A percentile compares a stretch with the other conserved stretches of the same genome.
These are phyloP conservation scores for Drosophila sucinea DNA, from an alignment of 1,140 invertebrate species.

Conservation along the genomic window DNA sequence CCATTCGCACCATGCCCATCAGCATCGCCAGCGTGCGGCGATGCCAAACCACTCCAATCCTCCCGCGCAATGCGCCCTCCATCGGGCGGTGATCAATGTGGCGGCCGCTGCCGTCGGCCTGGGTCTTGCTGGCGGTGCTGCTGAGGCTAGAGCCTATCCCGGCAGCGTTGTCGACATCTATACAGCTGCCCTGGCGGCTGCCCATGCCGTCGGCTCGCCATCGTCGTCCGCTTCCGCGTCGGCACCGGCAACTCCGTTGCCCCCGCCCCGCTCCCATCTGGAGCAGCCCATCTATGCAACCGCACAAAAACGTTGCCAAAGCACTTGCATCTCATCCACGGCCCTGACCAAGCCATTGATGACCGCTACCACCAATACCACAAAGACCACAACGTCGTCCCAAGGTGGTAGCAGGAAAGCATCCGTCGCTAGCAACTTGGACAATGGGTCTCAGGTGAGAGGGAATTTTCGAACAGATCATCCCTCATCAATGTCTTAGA, in stretches of 20 bases:
- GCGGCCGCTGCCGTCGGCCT: slow-evolving; percentile 70
- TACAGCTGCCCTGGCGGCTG: slow-evolving; percentile 63
- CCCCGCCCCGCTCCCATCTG: slow-evolving; percentile 30
- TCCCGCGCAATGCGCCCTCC: slow-evolving; percentile 53
- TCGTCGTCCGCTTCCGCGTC: slow-evolving; percentile 21
- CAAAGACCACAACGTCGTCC: slow-evolving; percentile 50
- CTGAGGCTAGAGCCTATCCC: slow-evolving; percentile 16
- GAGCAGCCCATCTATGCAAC: slow-evolving; percentile 80
- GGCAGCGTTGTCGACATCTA: slow-evolving; percentile 69
- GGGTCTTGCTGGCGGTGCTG: slow-evolving; percentile 31
- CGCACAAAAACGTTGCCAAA: slow-evolving; percentile 76
- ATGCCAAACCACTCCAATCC: background rate
- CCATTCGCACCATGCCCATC: slow-evolving; percentile 37
- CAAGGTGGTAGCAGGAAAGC: slow-evolving; percentile 19
- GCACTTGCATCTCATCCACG: slow-evolving; percentile 60
- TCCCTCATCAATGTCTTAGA: slow-evolving; percentile 7
- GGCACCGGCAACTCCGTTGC: slow-evolving; percentile 41
- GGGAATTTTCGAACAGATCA: slow-evolving; percentile 8
- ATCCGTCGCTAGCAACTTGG: slow-evolving; percentile 40
- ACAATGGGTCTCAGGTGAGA: slow-evolving; percentile 72
- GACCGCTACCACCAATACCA: slow-evolving; percentile 62
- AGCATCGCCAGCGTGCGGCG: slow-evolving; percentile 27
- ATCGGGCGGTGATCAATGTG: slow-evolving; percentile 67
- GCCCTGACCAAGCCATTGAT: slow-evolving; percentile 73
- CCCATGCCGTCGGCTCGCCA: slow-evolving; percentile 42